Evolutionary conservation across 2,797 vertebrate species (phyloP).

Genomic region (Oreortyx pictus): DNA sequence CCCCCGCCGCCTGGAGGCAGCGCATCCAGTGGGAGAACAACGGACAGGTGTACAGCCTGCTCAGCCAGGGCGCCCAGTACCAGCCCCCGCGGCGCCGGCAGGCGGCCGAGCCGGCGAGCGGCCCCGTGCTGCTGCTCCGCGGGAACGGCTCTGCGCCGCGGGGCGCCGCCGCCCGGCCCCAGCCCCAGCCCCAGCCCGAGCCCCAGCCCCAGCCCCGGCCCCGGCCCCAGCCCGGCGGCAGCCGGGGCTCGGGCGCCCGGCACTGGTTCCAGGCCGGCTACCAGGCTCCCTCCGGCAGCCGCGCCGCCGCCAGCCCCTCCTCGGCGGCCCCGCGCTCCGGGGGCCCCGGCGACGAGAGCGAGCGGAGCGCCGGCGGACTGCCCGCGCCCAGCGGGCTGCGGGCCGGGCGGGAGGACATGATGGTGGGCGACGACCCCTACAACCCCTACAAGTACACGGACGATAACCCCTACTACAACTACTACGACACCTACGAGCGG

Average conservation of each 20-base stretch:
- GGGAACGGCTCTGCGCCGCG: constrained; percentile 49
- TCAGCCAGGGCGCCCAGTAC: constrained; percentile 86
- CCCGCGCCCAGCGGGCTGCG: background rate
- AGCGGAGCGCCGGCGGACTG: constrained; percentile 22
- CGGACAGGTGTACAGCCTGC: constrained; percentile 88
- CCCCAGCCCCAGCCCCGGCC: no score
- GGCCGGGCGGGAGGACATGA: constrained; percentile 80
- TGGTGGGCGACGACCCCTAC: constrained; percentile 90
- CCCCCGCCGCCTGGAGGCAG: constrained; percentile 84
- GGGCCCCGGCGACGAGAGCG: background rate
- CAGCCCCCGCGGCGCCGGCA: constrained; percentile 83
- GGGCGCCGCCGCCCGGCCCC: background rate
- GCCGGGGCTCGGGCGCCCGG: constrained; percentile 61
- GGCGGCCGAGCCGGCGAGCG: constrained; percentile 67
- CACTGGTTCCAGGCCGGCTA: constrained; percentile 80
- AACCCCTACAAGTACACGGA: constrained; percentile 89
- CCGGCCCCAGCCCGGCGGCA: background rate
- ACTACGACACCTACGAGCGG: constrained; percentile 93
- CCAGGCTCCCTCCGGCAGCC: background rate
- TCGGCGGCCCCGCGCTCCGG: background rate
- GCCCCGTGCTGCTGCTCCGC: constrained; percentile 62
- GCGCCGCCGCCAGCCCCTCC: background rate
- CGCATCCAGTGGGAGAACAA: constrained; percentile 90
- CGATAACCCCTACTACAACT: constrained; percentile 90
- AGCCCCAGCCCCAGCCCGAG: background rate